These are phyloP conservation scores for Turritopsis rubra DNA, from an alignment of 30 jellyfish, hydroid and myxozoan genomes.

Conservation along the genomic window DNA sequence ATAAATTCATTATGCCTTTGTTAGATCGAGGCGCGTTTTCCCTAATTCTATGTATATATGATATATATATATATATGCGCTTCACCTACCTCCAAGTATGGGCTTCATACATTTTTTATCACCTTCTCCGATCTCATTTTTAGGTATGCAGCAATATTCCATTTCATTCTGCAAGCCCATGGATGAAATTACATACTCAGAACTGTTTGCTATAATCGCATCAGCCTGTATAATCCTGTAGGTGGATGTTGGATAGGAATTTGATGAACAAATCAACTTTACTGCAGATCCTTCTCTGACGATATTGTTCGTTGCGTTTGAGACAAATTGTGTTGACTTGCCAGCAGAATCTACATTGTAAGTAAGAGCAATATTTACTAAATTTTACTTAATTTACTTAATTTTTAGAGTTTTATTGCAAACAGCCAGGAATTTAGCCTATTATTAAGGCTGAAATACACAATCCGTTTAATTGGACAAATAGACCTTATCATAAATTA, in stretches of 20 bases:
- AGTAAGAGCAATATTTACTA: not conserved
- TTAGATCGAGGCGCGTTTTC: too few species aligned
- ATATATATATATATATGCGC: not conserved
- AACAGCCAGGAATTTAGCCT: too few species aligned
- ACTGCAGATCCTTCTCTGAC: not conserved
- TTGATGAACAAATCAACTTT: not conserved
- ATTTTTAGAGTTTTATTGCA: too few species aligned
- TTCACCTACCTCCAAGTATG: not conserved
- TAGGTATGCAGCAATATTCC: not conserved
- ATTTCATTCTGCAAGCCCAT: not conserved
- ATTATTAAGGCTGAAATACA: too few species aligned
- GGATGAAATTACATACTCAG: not conserved
- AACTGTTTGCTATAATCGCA: not conserved
- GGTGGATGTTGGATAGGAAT: constrained; percentile 1
- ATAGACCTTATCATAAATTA: too few species aligned
- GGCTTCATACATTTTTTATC: not conserved
- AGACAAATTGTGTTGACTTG: not conserved
- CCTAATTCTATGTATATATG: too few species aligned
- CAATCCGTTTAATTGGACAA: too few species aligned
- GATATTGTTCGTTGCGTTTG: not conserved
- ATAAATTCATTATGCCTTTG: too few species aligned
- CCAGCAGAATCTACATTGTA: not conserved
- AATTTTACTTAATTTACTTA: not conserved
- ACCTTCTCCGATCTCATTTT: constrained; percentile 7
- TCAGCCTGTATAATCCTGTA: not conserved